Evolutionary conservation across 2,113 vertebrate genomes (phyloP), one percentile per base, ranked within the genome.

Genomic region (Glaucomys volans): DNA sequence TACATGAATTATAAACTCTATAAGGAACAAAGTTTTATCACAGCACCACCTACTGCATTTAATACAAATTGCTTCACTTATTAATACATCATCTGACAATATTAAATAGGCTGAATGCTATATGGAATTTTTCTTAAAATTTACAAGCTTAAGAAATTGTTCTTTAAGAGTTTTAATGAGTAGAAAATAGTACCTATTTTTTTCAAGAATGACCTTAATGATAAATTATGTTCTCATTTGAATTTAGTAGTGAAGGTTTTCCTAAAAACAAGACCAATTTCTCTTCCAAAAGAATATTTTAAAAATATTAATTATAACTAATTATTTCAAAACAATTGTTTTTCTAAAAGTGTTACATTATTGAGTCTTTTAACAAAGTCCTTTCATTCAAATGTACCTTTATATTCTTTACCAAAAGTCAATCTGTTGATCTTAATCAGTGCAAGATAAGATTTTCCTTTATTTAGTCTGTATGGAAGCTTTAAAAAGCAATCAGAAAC

Each of bases 41-140:
- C 0, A 57, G 80, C 89, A 97, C 98, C 98, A 98, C 79, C 98
- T 98, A 94, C 95, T 98, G 98, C 90, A 87, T 87, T 50, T 87
- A 42, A 95, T 85, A 77, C 35, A 83, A 82, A 4, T 11, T 37
- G 40, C 88, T 82, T 67, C 2, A 28, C 93, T 94, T 81, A 94
- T 13, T 37, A 32, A 86, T 69, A 90, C 1, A 50, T 72, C 26
- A 71, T 67, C 18, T 87, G 75, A 86, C 62, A 90, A 47, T 71
- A 66, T 67, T 87, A 86, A 84, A 75, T 22, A 77, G 24, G 11
- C 0, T 87, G n/a, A 79, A 57, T 37, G 50, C 20, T 86, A 71
- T 12, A 76, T 76, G 30, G 66, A 37, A 62, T 66, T 76, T 37
- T 52, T 87, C 24, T 82, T 95, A 47, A 84, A 72, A 18, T 67